Conservation (phyloP, 2,888 invertebrate species). For the Drosophila neonasuta region DNA sequence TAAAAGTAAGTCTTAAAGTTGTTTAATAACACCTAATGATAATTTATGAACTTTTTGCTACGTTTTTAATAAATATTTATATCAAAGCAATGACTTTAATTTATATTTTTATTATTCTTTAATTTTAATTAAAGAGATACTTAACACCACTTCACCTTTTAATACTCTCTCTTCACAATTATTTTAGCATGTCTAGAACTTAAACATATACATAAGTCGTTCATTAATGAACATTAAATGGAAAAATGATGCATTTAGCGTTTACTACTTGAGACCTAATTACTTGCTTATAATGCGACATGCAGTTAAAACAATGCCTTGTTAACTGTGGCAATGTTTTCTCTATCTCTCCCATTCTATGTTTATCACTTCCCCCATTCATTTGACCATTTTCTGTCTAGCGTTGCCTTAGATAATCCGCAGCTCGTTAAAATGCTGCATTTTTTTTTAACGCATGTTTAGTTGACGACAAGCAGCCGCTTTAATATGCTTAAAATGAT, state of each 20-base stretch:
- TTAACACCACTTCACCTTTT: too few species aligned
- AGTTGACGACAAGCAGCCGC: slow-evolving; percentile 31
- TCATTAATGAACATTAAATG: slow-evolving; percentile 42
- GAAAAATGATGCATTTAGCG: slow-evolving; percentile 39
- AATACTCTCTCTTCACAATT: background rate
- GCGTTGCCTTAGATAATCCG: slow-evolving; percentile 1
- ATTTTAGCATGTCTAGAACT: background rate
- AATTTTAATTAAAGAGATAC: too few species aligned
- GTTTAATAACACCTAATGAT: too few species aligned
- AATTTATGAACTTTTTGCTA: too few species aligned
- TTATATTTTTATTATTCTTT: too few species aligned
- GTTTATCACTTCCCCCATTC: background rate
- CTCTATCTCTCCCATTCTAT: background rate
- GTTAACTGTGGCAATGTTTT: slow-evolving; percentile 2
- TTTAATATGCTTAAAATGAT: slow-evolving; percentile 59
- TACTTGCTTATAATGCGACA: slow-evolving; percentile 23
- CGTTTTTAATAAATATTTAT: too few species aligned
- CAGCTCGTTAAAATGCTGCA: slow-evolving; percentile 35
- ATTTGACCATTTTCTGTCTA: background rate
- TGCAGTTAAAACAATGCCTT: slow-evolving; percentile 16
- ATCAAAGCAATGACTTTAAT: too few species aligned
- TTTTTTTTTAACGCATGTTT: slow-evolving; percentile 41
- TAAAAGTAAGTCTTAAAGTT: too few species aligned
- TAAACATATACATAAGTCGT: background rate
- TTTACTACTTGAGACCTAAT: slow-evolving; percentile 23